phyloP scores from a whole-genome alignment of 2,888 invertebrate species.

The Synergus laeviventris region DNA sequence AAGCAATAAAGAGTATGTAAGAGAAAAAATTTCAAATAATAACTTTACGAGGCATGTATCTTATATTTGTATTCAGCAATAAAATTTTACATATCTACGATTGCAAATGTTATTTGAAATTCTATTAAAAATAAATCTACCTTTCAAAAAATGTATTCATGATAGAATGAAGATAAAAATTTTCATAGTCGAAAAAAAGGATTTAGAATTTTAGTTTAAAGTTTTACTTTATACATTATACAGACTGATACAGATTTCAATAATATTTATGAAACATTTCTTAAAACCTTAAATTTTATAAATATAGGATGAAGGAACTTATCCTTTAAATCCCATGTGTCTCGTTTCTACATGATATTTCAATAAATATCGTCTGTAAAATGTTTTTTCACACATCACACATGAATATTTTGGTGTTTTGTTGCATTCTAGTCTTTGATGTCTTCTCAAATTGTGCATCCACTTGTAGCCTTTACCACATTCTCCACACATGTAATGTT shows the following conservation, averaged over 20 bases:
- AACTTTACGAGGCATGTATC: too few species aligned
- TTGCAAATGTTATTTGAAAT: too few species aligned
- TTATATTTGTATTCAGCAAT: too few species aligned
- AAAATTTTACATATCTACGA: too few species aligned
- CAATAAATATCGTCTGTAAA: slow-evolving; percentile 77
- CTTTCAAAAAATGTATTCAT: too few species aligned
- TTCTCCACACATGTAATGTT: slow-evolving; percentile 71
- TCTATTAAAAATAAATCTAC: too few species aligned
- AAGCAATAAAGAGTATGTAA: too few species aligned
- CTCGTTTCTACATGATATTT: slow-evolving; percentile 75
- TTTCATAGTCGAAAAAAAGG: too few species aligned
- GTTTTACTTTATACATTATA: background rate
- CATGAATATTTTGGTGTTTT: slow-evolving; percentile 71
- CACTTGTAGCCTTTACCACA: slow-evolving; percentile 75
- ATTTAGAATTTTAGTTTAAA: too few species aligned
- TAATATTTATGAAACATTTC: background rate
- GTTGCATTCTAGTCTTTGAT: slow-evolving; percentile 75
- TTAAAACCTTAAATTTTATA: background rate
- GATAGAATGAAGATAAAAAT: too few species aligned
- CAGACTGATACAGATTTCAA: too few species aligned
- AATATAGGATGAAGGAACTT: background rate
- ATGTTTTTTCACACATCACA: slow-evolving; percentile 68
- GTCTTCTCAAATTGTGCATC: slow-evolving; percentile 73
- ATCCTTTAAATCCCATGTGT: slow-evolving; percentile 61
- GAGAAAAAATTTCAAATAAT: too few species aligned